Base-by-base conservation (phyloP, 2,888 invertebrate genomes). In the Nysson spinosus region DNA sequence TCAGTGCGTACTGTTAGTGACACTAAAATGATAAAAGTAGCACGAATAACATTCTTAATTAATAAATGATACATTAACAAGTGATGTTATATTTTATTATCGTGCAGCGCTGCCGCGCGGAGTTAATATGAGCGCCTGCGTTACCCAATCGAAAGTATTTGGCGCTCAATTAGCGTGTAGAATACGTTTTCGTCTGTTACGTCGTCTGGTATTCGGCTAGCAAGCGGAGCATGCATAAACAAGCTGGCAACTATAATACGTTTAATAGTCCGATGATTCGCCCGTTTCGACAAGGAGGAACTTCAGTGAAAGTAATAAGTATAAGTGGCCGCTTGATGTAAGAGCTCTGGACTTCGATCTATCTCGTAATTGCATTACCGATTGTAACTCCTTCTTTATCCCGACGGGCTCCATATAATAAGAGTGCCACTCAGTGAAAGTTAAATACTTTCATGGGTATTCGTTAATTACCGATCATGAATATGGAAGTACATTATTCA, bases 221-320 rank as follows among this genome's bases (percentile, higher is more conserved):
- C 37, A 12, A 4, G n/a, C n/a, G n/a, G n/a, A n/a, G 37, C 44
- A 20, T 28, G 26, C 7, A 28, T 37, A 32, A 28, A 11, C 22
- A 20, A 9, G 9, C 17, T 11, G 34, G 9, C 17, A 12, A 28
- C 28, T 12, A 7, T 28, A 12, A 11, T 9, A 16, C 30, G 16
- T 4, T 22, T 3, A 37, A 24, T n/a, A 12, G 40, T 37, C 12
- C 5, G 64, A 22, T 55, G 17, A 49, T 49, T 28, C 42, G 49
- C 12, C 32, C 17, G 26, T 43, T 42, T 54, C 35, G 37, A 16
- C 30, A n/a, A n/a, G 14, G n/a, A 39, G 20, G 61, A 40, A 58
- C 40, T 69, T 64, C 67, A 77, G 80, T 78, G 79, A 80, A 78
- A 80, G 79, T 76, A 70, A 75, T 69, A 49, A 73, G 51, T 24